Evolutionary conservation across 2,888 invertebrate species (phyloP).

Genomic region (Pasiphila rectangulata): DNA sequence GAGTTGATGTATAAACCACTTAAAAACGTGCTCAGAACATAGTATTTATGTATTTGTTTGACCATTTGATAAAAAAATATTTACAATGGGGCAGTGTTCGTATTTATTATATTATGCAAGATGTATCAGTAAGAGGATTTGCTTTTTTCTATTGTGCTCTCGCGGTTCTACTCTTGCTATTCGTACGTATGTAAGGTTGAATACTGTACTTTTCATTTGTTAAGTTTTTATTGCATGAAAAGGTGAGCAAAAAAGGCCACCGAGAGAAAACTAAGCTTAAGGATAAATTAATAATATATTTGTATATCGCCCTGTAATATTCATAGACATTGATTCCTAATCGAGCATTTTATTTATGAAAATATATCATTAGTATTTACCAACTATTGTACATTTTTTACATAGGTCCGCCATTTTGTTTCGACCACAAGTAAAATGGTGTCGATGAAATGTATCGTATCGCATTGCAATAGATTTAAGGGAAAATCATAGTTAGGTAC

Average conservation of each 20-base stretch:
- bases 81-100: background rate
- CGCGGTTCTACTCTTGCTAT: too few species aligned
- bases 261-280: too few species aligned
- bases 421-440: background rate
- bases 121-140: too few species aligned
- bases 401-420: background rate
- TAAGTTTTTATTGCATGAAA: too few species aligned
- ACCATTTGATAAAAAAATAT: background rate
- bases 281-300: too few species aligned
- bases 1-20: slow-evolving; percentile 3
- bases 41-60: background rate
- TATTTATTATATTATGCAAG: background rate
- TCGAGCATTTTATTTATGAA: slow-evolving; percentile 58
- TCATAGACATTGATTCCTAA: slow-evolving; percentile 46
- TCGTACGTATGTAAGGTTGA: too few species aligned
- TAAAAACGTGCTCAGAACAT: slow-evolving; percentile 4
- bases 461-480: background rate
- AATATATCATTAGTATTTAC: too few species aligned
- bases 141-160: too few species aligned
- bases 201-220: too few species aligned
- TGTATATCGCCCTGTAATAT: too few species aligned
- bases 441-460: background rate
- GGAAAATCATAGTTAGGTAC: background rate
- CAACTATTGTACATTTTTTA: too few species aligned
- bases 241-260: too few species aligned